A percentile compares a stretch with the other conserved stretches of the same genome.
These are phyloP conservation scores for Schizopygopsis malacanthus DNA, from an alignment of 2,797 vertebrate genomes.

Conservation along the genomic window DNA sequence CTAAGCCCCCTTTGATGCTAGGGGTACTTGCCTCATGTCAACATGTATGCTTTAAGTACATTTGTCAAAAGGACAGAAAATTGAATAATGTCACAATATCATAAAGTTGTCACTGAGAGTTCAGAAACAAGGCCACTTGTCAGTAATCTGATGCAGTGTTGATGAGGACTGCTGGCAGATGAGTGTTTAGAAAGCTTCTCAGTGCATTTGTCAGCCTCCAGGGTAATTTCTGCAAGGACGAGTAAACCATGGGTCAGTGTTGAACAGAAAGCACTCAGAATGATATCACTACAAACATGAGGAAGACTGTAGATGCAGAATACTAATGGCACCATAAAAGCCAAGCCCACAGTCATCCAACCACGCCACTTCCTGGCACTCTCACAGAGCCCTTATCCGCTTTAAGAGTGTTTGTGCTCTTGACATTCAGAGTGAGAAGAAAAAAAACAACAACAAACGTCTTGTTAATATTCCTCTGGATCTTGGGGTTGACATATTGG, in stretches of 20 bases:
- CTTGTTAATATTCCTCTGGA: slow-evolving; percentile 46
- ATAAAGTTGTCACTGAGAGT: slow-evolving; percentile 8
- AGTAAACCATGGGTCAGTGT: slow-evolving; percentile 63
- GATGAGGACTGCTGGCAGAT: slow-evolving; percentile 47
- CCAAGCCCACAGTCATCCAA: slow-evolving; percentile 39
- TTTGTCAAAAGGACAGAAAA: not conserved
- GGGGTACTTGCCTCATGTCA: not conserved
- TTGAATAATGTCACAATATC: not conserved
- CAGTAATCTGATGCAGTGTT: slow-evolving; percentile 60
- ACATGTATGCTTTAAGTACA: not conserved
- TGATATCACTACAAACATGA: slow-evolving; percentile 63
- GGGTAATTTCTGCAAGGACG: slow-evolving; percentile 67
- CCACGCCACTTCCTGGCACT: slow-evolving; percentile 48
- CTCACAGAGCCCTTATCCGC: slow-evolving; percentile 47
- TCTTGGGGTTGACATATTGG: slow-evolving; percentile 28
- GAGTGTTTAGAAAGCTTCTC: slow-evolving; percentile 51
- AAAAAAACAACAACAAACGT: not conserved
- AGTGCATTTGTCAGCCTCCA: slow-evolving; percentile 60
- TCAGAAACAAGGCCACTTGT: slow-evolving; percentile 43
- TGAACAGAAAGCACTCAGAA: slow-evolving; percentile 57
- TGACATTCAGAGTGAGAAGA: slow-evolving; percentile 52
- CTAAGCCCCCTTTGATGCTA: not conserved
- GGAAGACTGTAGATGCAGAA: slow-evolving; percentile 46
- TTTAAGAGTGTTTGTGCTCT: slow-evolving; percentile 48
- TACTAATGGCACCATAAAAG: slow-evolving; percentile 61